A percentile compares a stretch with the other conserved stretches of the same genome.
These are phyloP conservation scores for Lucilia cuprina DNA, from an alignment of 1,140 invertebrate species.

Conservation along the genomic window DNA sequence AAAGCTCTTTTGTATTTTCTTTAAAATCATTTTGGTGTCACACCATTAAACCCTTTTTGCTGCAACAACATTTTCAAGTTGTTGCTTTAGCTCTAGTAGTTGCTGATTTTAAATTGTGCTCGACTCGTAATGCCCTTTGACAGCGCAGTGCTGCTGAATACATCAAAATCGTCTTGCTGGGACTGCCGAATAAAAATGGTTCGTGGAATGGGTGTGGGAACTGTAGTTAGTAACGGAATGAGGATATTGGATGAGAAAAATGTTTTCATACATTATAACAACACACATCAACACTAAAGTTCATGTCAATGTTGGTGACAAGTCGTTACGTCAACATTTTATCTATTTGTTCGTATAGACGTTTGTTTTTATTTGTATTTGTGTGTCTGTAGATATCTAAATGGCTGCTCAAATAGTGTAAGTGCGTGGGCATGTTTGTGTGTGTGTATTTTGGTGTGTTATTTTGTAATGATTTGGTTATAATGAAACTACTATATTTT, in stretches of 20 bases:
- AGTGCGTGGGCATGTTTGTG: background rate
- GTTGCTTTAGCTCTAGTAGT: background rate
- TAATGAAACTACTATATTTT: background rate
- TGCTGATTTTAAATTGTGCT: background rate
- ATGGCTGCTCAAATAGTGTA: background rate
- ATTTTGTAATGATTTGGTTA: background rate
- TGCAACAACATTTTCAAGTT: background rate
- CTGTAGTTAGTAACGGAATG: background rate
- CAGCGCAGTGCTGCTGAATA: background rate
- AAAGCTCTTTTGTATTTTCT: background rate
- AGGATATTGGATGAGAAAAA: background rate
- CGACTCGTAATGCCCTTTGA: slow-evolving; percentile 2
- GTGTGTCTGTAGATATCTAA: background rate
- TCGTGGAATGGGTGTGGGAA: too few species aligned
- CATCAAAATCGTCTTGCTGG: background rate
- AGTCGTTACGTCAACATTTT: slow-evolving; percentile 14
- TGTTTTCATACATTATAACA: background rate
- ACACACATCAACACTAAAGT: slow-evolving; percentile 5
- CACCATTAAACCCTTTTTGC: slow-evolving; percentile 13
- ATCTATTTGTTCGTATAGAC: background rate
- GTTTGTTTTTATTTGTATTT: background rate
- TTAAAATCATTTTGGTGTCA: slow-evolving; percentile 12
- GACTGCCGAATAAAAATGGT: too few species aligned
- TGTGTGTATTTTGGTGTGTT: background rate
- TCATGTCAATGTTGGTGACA: slow-evolving; percentile 4